Evolutionary conservation across 2,797 vertebrate genomes (phyloP), one percentile per base, ranked within the genome.

Genomic region (Borostomias antarcticus): DNA sequence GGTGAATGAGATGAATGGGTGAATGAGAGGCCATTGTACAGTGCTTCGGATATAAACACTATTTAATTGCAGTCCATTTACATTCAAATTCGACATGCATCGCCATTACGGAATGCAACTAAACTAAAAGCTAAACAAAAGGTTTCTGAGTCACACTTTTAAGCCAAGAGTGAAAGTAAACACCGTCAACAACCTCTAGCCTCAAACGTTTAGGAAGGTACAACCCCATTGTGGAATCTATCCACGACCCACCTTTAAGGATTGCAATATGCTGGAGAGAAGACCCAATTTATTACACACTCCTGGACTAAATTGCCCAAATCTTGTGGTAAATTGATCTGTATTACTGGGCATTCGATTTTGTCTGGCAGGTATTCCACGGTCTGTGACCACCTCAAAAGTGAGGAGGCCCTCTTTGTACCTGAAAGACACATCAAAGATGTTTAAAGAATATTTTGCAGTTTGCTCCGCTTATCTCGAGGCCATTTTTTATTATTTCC

Each of bases 241-340:
- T 17, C 32, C n/a, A 28, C 25, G 19, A 23, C 52, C 58, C 15
- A 33, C 40, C 57, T 61, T 43, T 53, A n/a, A 21, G 69, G 68
- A 62, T 60, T 37, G 30, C 58, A 23, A 40, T 19, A 21, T 66
- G 29, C 61, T 17, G 37, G 26, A 25, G 45, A 68, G 48, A 32
- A 65, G 56, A 65, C 28, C n/a, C 61, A 64, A 74, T 74, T 63
- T 71, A 65, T 73, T 63, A 71, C 51, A 43, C 57, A 68, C 66
- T 58, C 62, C 57, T 66, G 70, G 25, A 53, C 53, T 69, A 54
- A 61, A 67, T 66, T 75, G 75, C 59, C 64, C 50, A 43, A 47
- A 60, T 78, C 73, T 66, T 50, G 70, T 56, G 32, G 64, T 57
- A 51, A 73, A 66, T 71, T 61, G 58, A 63, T 60, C 67, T 64